These are phyloP conservation scores for Hirtodrosophila alboralis DNA, from an alignment of 2,888 invertebrate genomes.

Conservation along the genomic window DNA sequence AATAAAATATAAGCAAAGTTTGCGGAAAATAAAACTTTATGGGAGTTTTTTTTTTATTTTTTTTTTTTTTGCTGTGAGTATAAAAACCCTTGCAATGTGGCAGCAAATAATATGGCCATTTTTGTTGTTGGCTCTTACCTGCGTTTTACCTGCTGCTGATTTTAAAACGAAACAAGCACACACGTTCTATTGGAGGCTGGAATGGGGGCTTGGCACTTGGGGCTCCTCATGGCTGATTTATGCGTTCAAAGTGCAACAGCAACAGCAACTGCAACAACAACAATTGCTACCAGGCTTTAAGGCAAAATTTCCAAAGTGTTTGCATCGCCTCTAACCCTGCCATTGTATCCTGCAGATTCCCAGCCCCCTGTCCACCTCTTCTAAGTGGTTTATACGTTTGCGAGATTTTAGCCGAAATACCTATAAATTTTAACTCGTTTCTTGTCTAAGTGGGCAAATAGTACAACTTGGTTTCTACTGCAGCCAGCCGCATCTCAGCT, in stretches of 20 bases:
- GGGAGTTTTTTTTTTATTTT: background rate
- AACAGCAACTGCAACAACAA: conserved; percentile 26
- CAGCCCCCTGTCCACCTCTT: conserved; percentile 1
- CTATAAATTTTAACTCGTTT: conserved; percentile 77
- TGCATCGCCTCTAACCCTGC: conserved; percentile 26
- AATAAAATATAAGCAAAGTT: conserved; percentile 69
- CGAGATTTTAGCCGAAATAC: conserved; percentile 76
- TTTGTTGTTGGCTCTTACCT: conserved; percentile 29
- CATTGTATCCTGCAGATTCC: background rate
- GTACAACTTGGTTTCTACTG: conserved; percentile 46
- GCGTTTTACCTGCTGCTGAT: conserved; percentile 41
- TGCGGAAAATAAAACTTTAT: conserved; percentile 50
- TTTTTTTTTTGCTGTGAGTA: too few relatives aligned
- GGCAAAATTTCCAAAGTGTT: conserved; percentile 53
- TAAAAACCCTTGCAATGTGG: conserved; percentile 34
- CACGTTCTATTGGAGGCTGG: conserved; percentile 11
- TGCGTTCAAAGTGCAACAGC: conserved; percentile 57
- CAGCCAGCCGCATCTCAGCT: conserved; percentile 40
- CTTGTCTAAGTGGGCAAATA: conserved; percentile 71
- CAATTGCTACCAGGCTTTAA: conserved; percentile 36
- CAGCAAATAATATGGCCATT: conserved; percentile 42
- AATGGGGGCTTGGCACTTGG: conserved; percentile 47
- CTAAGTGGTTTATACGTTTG: conserved; percentile 75
- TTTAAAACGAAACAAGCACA: conserved; percentile 52
- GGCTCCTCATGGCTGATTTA: conserved; percentile 68